Base-by-base conservation (phyloP, 2,797 vertebrate species). In the Siniperca undulata region DNA sequence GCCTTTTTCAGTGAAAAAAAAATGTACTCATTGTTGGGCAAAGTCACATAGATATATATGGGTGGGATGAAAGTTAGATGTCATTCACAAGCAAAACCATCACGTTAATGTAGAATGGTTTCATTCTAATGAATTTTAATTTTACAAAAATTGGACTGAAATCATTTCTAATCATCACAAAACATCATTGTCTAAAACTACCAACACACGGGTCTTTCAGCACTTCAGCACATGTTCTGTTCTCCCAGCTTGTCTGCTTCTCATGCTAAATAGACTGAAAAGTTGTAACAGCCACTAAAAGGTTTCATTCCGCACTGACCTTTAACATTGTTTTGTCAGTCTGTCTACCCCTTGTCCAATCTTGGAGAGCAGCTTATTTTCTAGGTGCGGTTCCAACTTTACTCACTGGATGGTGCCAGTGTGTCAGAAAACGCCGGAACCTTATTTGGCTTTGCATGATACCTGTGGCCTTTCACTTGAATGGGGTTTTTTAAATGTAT, bases 1-100 rank as follows among this genome's bases (percentile, higher is more conserved):
- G 96, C 96, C 96, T 97, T 97, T 96, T 95, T 95, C 95, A 94
- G 92, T 95, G 87, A 90, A 92, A 90, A 92, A 89, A 88, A 93
- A 92, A 93, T 91, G 92, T 94, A 92, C 89, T 95, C 92, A 93
- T 92, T 91, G 92, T 95, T 90, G 93, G 95, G 94, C 94, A 95
- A 95, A 93, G 91, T 95, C 94, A 94, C 91, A 94, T 90, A 92
- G 77, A 89, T 94, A 92, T 94, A 93, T 94, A 92, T 92, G 87
- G 90, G 88, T 92, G 86, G 89, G 86, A 75, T 89, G 86, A 83
- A 88, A 87, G 86, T 82, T 80, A 77, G 90, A 92, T 93, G 93
- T 93, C 90, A 90, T 93, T 92, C 87, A 88, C 60, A 52, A 81
- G 86, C 82, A 82, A 89, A 92, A 89, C 75, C 85, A 78, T 92